Evolutionary conservation across 2,113 vertebrate species (phyloP).

Genomic region (Cnemophilus loriae): DNA sequence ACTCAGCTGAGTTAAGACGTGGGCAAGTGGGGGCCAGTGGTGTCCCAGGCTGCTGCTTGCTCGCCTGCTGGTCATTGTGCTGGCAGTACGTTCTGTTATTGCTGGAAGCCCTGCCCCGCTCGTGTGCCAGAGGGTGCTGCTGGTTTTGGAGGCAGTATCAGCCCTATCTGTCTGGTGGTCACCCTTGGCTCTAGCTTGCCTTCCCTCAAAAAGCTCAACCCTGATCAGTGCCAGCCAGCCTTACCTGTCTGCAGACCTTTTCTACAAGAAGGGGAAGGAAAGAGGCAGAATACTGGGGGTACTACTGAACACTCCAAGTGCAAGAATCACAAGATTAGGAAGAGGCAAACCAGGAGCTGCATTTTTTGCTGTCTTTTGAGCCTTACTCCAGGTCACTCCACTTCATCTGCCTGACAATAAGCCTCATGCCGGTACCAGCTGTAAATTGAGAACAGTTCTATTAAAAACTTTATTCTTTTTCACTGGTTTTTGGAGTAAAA

Average conservation of each 20-base stretch:
- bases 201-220: background rate
- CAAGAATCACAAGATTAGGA: background rate
- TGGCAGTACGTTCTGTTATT: accelerated
- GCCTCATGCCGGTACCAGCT: background rate
- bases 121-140: accelerated
- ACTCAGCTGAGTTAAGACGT: accelerated
- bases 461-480: background rate
- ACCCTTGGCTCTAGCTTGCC: background rate
- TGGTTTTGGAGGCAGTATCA: background rate
- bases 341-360: accelerated
- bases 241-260: background rate
- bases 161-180: background rate
- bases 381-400: background rate
- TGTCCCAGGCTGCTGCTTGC: background rate
- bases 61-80: background rate
- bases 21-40: accelerated
- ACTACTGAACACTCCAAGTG: background rate
- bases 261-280: background rate
- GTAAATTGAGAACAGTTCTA: background rate
- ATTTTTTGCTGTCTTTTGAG: background rate
- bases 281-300: background rate
- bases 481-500: background rate
- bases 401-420: background rate
- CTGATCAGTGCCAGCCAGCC: background rate
- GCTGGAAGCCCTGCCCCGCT: background rate